Evolutionary conservation across 2,113 vertebrate genomes (phyloP).

Genomic region (Channa argus): DNA sequence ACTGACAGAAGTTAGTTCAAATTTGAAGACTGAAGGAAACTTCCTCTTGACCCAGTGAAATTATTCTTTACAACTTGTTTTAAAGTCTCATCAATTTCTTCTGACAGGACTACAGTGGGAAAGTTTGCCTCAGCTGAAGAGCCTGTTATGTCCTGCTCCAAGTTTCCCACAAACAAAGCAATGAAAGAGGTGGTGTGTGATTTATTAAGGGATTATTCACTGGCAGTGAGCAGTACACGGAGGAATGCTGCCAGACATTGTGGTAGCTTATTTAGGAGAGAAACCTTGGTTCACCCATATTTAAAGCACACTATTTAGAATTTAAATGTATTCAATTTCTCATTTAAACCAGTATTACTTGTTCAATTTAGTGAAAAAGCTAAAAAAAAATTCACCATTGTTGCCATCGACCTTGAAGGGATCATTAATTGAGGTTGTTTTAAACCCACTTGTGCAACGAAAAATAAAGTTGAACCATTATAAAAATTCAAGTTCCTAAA

Average conservation of each 20-base stretch:
- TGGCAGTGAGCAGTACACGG: constrained; percentile 24
- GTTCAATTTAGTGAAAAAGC: neutral
- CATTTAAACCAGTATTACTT: neutral
- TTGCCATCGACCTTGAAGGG: too few relatives aligned
- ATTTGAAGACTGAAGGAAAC: too few relatives aligned
- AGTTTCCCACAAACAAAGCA: constrained; percentile 40
- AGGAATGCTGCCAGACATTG: constrained; percentile 40
- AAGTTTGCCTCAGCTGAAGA: too few relatives aligned
- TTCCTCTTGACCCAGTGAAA: too few relatives aligned
- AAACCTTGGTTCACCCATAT: neutral
- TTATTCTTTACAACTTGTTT: too few relatives aligned
- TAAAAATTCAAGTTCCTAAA: too few relatives aligned
- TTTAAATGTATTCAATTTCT: neutral
- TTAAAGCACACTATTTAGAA: neutral
- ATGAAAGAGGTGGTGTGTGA: constrained; percentile 21
- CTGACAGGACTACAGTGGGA: neutral
- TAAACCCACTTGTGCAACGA: too few relatives aligned
- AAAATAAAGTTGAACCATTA: too few relatives aligned
- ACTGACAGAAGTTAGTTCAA: too few relatives aligned
- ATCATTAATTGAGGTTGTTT: too few relatives aligned
- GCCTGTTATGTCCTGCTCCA: neutral
- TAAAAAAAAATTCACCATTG: too few relatives aligned
- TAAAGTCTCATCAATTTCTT: neutral
- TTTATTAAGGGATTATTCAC: constrained; percentile 40
- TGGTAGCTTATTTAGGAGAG: neutral